A percentile compares a stretch with the other conserved stretches of the same genome.
Conservation (phyloP, 2,797 vertebrate genomes). For the Pipistrellus nathusii region DNA sequence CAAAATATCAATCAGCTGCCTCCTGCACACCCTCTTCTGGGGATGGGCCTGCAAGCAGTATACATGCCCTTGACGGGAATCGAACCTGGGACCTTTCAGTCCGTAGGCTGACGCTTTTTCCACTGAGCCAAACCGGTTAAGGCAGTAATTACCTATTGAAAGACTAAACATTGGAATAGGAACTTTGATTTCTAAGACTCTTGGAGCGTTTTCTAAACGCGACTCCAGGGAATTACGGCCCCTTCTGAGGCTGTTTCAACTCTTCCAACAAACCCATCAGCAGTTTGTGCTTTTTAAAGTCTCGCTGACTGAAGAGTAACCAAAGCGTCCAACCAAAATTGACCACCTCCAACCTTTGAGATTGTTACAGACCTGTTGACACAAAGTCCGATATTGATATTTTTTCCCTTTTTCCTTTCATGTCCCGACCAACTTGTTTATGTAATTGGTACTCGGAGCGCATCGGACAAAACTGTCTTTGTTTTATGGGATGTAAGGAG, state of each 20-base stretch:
- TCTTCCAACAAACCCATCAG: neutral
- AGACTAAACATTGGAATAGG: neutral
- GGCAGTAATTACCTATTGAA: conserved; percentile 46
- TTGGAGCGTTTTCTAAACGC: neutral
- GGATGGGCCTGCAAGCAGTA: no score
- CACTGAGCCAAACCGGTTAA: no score
- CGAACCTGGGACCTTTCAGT: no score
- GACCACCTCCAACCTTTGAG: conserved; percentile 54
- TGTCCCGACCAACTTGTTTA: conserved; percentile 61
- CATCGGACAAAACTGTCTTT: conserved; percentile 54
- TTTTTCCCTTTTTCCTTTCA: conserved; percentile 12
- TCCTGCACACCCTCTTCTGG: no score
- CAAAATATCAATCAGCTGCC: no score
- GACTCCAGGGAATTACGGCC: neutral
- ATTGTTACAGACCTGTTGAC: conserved; percentile 43
- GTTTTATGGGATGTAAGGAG: conserved; percentile 42
- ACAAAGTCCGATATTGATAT: conserved; percentile 53
- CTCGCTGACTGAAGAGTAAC: conserved; percentile 14
- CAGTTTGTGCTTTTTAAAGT: neutral
- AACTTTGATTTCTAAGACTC: conserved; percentile 7
- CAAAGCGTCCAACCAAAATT: neutral
- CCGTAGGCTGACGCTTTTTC: no score
- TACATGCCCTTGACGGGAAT: no score
- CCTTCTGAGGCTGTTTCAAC: neutral
- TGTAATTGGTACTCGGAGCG: conserved; percentile 38